Base-by-base conservation (phyloP, 2,113 vertebrate genomes). In the Lepisosteus oculatus region DNA sequence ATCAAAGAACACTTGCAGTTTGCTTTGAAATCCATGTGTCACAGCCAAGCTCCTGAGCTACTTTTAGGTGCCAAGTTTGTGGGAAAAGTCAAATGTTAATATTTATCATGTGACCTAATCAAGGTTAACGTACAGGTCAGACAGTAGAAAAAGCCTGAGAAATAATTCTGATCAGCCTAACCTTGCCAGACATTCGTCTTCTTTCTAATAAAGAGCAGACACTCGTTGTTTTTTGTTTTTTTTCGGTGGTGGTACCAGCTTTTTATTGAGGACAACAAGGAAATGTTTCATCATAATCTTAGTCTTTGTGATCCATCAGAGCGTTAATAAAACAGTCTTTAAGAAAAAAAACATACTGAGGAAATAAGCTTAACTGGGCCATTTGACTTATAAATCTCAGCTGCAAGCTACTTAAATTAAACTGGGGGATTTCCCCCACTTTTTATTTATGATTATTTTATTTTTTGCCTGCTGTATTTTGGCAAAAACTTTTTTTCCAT, bases 81-180 rank as follows among this genome's bases (percentile, higher is more conserved):
- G 93, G 89, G 89, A 94, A 93, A 92, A 90, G 78, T 83, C 81
- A 82, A 78, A 8, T 80, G 76, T 76, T 91, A 92, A 92, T 91
- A 88, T 91, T 94, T 95, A 92, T 95, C 93, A 93, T 93, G 93
- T 95, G 93, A 95, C 93, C 93, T 88, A 90, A 92, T 87, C 88
- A 90, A 87, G 90, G 85, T 85, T 90, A 93, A 90, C 87, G 79
- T 85, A 75, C 75, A 82, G 84, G 88, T 91, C 94, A 90, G 86
- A 87, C 82, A 87, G 64, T 74, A 75, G 85, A 87, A 85, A 29
- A 80, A 91, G 84, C 87, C 88, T 88, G 86, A 88, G 87, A 91
- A 92, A 88, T 89, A 78, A 90, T 90, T 87, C 84, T 88, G 83
- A 76, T 80, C 81, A 70, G 82, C 72, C 80, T 11, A 61, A 42